Base-by-base conservation (phyloP, 1,140 invertebrate species). In the Dendroctonus valens region DNA sequence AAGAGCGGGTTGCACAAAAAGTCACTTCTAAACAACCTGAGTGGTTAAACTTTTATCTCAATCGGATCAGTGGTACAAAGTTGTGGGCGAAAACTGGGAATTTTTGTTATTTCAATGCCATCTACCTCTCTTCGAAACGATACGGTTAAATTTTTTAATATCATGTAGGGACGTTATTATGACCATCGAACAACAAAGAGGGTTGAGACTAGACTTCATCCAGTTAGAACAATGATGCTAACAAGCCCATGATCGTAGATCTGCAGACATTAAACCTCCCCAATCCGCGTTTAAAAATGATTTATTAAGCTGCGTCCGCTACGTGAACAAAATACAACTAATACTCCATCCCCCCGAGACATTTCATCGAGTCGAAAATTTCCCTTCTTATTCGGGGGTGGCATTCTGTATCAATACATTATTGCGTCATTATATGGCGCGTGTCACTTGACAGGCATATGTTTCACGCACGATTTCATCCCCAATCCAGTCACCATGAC, bases 381-480 rank as follows among this genome's bases (percentile, higher is more conserved):
- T 51, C 48, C 41, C 53, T 65, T 58, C 54, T 65, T 58, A 65
- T 65, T 57, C 62, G 44, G 54, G 66, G 66, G 69, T 63, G 66
- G 68, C 59, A 48, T 58, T 55, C 62, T 72, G 69, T 74, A 74
- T 74, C 74, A 75, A 75, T 76, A 76, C 75, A 75, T 76, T 74
- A 75, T 76, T 76, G 75, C 75, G 74, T 76, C 74, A 75, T 76
- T 76, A 76, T 72, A 63, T 46, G 74, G 69, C 74, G 73, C 75
- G 75, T 76, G 75, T 69, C 73, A 59, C 69, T 66, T 74, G 74
- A 75, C 73, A 71, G 74, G 71, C 75, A 74, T 76, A 74, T 71
- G 75, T 75, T 76, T 76, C 69, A 74, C 73, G 74, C 75, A 74
- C 74, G 74, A 76, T 76, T 76, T 74, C 71, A 69, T 64, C 51